These are phyloP conservation scores for Prochilodus magdalenae DNA, from an alignment of 2,113 vertebrate genomes.

Conservation along the genomic window DNA sequence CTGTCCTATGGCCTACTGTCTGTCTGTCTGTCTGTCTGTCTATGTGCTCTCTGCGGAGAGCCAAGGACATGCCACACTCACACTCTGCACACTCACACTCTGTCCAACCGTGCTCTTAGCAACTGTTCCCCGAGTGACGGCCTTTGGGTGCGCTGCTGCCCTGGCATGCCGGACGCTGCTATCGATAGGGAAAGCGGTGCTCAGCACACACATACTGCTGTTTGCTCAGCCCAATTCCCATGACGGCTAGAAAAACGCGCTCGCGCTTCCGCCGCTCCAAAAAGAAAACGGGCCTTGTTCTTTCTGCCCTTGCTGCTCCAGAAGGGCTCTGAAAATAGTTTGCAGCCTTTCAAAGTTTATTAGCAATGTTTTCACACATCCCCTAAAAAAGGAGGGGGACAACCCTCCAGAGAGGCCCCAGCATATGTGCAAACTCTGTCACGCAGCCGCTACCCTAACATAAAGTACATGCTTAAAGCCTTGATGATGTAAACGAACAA, in stretches of 20 bases:
- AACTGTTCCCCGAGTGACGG: conserved; percentile 78
- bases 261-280: conserved; percentile 69
- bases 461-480: neutral
- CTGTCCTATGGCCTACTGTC: conserved; percentile 25
- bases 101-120: conserved; percentile 67
- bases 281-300: conserved; percentile 78
- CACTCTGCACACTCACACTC: conserved; percentile 71
- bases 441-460: neutral
- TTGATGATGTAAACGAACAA: neutral
- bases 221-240: conserved; percentile 83
- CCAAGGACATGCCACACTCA: conserved; percentile 58
- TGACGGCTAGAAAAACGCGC: conserved; percentile 72
- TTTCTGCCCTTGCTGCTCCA: conserved; percentile 59
- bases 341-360: conserved; percentile 72
- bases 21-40: conserved; percentile 8
- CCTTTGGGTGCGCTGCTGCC: conserved; percentile 71
- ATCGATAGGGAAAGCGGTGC: conserved; percentile 59
- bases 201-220: conserved; percentile 76
- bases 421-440: neutral
- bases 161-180: conserved; percentile 72
- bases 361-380: conserved; percentile 72
- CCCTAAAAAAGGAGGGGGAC: neutral
- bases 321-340: conserved; percentile 75
- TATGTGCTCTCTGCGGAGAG: conserved; percentile 51
- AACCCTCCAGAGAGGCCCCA: neutral